Evolutionary conservation across 2,797 vertebrate species (phyloP).

Genomic region (Limnodromus scolopaceus): DNA sequence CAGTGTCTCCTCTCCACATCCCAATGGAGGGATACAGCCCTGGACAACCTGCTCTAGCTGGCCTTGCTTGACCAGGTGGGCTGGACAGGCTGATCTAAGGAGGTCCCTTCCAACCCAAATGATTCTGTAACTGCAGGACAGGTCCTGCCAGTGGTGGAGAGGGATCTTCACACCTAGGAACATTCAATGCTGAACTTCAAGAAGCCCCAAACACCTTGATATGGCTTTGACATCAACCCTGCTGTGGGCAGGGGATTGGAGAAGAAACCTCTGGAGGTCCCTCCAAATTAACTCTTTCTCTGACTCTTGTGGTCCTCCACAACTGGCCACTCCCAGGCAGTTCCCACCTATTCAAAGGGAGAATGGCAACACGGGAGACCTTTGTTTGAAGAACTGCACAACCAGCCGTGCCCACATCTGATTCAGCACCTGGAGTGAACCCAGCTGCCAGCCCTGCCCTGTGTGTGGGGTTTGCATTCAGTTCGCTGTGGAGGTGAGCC

Average conservation of each 20-base stretch:
- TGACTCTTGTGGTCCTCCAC: not conserved
- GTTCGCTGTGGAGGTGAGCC: not conserved
- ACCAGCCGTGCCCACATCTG: not conserved
- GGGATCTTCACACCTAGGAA: not conserved
- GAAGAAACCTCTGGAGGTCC: not conserved
- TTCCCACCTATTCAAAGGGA: not conserved
- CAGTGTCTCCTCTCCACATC: not conserved
- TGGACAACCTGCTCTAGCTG: not conserved
- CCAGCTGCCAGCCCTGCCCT: not conserved
- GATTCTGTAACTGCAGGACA: not conserved
- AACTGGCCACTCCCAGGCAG: too few species aligned
- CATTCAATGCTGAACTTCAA: not conserved
- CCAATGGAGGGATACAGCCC: not conserved
- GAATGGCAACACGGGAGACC: not conserved
- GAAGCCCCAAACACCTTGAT: not conserved
- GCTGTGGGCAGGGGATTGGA: not conserved
- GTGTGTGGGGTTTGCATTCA: not conserved
- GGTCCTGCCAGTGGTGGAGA: fast-evolving
- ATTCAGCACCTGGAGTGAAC: not conserved
- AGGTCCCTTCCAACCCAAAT: not conserved
- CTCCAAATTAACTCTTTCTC: not conserved
- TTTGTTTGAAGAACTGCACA: not conserved
- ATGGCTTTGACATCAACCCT: not conserved
- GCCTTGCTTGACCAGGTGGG: not conserved
- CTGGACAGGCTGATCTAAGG: not conserved